A percentile compares a stretch with the other conserved stretches of the same genome.
phyloP scores from a whole-genome alignment of 2,888 invertebrate genomes.

The Mamestra brassicae region DNA sequence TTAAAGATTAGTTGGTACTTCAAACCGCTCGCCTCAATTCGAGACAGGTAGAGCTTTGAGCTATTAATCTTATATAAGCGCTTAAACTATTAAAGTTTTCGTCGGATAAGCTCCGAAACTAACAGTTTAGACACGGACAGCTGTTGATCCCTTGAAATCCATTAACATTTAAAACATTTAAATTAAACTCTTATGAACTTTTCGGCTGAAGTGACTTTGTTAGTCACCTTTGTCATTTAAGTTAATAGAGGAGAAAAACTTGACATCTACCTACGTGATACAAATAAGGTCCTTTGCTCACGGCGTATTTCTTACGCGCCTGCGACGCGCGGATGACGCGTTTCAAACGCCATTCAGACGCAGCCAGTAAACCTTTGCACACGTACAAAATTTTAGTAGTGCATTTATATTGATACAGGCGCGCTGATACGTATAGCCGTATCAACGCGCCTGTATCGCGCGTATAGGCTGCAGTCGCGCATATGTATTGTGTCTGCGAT shows the following conservation, averaged over 20 bases:
- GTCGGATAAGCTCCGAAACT: conserved; percentile 79
- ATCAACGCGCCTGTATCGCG: too few relatives aligned
- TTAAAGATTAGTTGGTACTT: conserved; percentile 75
- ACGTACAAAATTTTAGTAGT: too few relatives aligned
- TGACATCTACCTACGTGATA: background rate
- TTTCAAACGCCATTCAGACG: too few relatives aligned
- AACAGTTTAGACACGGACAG: conserved; percentile 78
- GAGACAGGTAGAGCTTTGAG: conserved; percentile 69
- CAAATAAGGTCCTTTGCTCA: background rate
- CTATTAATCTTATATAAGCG: conserved; percentile 83
- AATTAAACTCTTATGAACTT: conserved; percentile 49
- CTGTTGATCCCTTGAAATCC: conserved; percentile 72
- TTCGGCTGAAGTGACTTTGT: conserved; percentile 26
- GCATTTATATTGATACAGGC: too few relatives aligned
- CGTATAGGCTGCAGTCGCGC: too few relatives aligned
- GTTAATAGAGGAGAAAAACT: conserved; percentile 12
- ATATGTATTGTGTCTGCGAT: too few relatives aligned
- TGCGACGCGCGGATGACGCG: too few relatives aligned
- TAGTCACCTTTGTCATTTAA: background rate
- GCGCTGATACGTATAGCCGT: too few relatives aligned
- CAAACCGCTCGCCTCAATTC: conserved; percentile 72
- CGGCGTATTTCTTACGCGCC: too few relatives aligned
- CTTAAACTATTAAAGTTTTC: conserved; percentile 83
- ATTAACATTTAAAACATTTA: conserved; percentile 64
- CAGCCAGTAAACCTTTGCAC: too few relatives aligned